Evolutionary conservation across 2,113 vertebrate genomes (phyloP).

Genomic region (Spilogale gracilis): DNA sequence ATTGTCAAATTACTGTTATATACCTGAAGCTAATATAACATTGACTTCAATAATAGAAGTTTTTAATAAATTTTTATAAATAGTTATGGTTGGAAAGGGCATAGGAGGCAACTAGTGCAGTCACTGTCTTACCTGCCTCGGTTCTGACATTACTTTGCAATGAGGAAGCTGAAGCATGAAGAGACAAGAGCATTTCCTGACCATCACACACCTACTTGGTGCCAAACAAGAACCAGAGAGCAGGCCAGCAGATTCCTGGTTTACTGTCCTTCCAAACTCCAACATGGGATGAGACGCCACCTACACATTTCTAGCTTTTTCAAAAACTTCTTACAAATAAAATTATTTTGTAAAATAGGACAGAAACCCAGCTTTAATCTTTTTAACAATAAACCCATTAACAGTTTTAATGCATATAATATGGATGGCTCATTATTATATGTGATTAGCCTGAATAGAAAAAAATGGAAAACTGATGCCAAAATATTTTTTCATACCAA

Average conservation of each 20-base stretch:
- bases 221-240: neutral
- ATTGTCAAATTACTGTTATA: neutral
- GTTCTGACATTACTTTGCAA: neutral
- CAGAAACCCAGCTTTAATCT: neutral
- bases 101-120: neutral
- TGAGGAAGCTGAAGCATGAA: neutral
- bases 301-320: neutral
- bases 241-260: neutral
- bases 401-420: neutral
- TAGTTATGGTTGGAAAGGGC: neutral
- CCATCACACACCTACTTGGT: neutral
- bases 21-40: neutral
- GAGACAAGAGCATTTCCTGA: neutral
- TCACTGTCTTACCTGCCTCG: neutral
- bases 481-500: conserved; percentile 1
- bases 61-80: neutral
- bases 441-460: neutral
- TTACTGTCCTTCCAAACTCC: neutral
- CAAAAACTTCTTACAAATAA: conserved; percentile 29
- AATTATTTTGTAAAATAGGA: neutral
- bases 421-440: neutral
- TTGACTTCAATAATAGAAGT: neutral
- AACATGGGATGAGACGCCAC: neutral
- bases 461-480: neutral
- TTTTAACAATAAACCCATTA: neutral